Percentiles rank a stretch among this genome's conserved stretches.
Evolutionary conservation across 2,888 invertebrate species (phyloP).

Genomic region (Hydrotaea diabolus): DNA sequence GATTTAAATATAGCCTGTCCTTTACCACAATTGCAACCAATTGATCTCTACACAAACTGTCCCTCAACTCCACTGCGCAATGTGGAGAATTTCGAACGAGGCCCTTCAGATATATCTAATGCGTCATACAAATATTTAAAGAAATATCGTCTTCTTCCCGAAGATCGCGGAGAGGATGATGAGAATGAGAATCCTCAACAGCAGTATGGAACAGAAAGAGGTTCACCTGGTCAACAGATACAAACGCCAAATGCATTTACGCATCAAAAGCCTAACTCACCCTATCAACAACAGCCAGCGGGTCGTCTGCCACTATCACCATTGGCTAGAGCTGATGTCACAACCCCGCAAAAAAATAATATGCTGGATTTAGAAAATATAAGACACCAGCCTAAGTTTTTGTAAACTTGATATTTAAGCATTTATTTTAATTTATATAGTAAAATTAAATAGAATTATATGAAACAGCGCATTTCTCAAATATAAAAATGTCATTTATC

Average conservation of each 20-base stretch:
- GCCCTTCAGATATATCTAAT: conserved; percentile 76
- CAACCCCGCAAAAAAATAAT: conserved; percentile 62
- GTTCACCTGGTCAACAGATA: conserved; percentile 53
- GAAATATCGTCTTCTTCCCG: conserved; percentile 77
- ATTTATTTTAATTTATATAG: background rate
- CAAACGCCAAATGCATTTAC: conserved; percentile 7
- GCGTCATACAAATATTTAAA: conserved; percentile 78
- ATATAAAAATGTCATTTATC: too few species aligned
- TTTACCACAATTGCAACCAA: background rate
- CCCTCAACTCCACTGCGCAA: conserved; percentile 69
- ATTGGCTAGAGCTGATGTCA: conserved; percentile 36
- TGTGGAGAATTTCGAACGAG: conserved; percentile 73
- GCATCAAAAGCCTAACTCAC: conserved; percentile 54
- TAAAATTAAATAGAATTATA: too few species aligned
- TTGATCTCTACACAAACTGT: conserved; percentile 16
- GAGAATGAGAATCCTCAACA: conserved; percentile 45
- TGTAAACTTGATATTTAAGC: conserved; percentile 65
- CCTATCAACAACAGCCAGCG: conserved; percentile 49
- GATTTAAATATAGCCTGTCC: conserved; percentile 68
- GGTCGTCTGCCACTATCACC: conserved; percentile 60
- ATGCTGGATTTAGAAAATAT: conserved; percentile 77
- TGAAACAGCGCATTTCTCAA: too few species aligned
- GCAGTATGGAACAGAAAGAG: conserved; percentile 39
- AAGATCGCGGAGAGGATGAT: conserved; percentile 70
- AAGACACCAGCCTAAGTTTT: conserved; percentile 76